Base-by-base conservation (phyloP, 2,888 invertebrate species). In the Apomyelois bistriatella region DNA sequence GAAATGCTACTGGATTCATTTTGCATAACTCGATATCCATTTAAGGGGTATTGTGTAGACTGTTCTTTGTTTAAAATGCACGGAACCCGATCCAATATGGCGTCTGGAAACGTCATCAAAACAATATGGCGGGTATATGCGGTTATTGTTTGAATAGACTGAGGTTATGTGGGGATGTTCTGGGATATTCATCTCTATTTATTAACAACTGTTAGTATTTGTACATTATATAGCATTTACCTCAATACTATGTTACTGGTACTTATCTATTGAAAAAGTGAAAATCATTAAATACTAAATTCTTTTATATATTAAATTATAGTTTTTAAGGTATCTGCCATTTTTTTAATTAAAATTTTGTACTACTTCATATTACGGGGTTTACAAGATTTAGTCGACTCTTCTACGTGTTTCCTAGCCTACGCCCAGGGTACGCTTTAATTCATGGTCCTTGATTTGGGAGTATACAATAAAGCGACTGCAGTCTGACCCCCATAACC, bases 41-140 rank as follows among this genome's bases (percentile, higher is more conserved):
- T 41, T 40, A 40, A 64, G 52, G n/a, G 60, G 72, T 69, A 79
- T 79, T 82, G 80, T 82, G 69, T 69, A 62, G 58, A 22, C 3
- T 62, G 63, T 78, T 16, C 80, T 82, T 87, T 86, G 86, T 86
- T 85, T 75, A 59, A 46, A 54, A 56, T 36, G 52, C 37, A 63
- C 62, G 66, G 65, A 72, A 74, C 64, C 60, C 68, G 68, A 75
- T 66, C 65, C 72, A 76, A 74, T 60, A 79, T 78, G 76, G 78
- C 81, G 70, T 68, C 66, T 61, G 62, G 52, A 72, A 76, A 79
- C 82, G 84, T 83, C 84, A 83, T 71, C 61, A 65, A 66, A 79
- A 65, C 78, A 85, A 82, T 66, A 87, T 86, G 87, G 86, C 85
- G 64, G 75, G 62, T 58, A 58, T 55, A 65, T 22, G 22, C 70